These are phyloP conservation scores for Junonia oenone DNA, from an alignment of 2,888 invertebrate species.

Conservation along the genomic window DNA sequence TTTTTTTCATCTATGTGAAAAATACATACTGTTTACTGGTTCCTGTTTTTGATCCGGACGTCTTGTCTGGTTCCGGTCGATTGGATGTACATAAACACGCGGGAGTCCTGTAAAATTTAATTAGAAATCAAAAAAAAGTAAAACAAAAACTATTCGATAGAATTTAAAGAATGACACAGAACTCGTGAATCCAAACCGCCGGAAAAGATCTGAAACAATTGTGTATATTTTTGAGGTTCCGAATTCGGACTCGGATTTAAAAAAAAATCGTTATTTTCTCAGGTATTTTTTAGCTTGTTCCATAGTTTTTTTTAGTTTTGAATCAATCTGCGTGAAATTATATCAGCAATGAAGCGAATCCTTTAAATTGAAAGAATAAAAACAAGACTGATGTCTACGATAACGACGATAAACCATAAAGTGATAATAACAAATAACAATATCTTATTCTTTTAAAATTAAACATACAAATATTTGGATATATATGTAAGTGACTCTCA, in stretches of 20 bases:
- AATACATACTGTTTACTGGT: constrained; percentile 62
- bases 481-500: no score
- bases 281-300: neutral
- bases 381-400: no score
- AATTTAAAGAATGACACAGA: neutral
- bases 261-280: no score
- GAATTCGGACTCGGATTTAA: neutral
- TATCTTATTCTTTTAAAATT: no score
- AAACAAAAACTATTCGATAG: neutral
- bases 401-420: no score
- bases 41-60: constrained; percentile 66
- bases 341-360: neutral
- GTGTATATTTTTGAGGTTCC: neutral
- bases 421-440: no score
- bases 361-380: neutral
- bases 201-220: neutral
- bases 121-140: neutral
- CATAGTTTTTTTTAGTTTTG: neutral
- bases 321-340: neutral
- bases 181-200: neutral
- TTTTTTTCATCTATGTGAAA: neutral
- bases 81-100: constrained; percentile 61
- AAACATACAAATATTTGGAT: no score
- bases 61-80: constrained; percentile 59
- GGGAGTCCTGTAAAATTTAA: constrained; percentile 40